A percentile compares a stretch with the other conserved stretches of the same genome.
Conservation (phyloP, 2,888 invertebrate genomes). For the Halocaridina rubra region DNA sequence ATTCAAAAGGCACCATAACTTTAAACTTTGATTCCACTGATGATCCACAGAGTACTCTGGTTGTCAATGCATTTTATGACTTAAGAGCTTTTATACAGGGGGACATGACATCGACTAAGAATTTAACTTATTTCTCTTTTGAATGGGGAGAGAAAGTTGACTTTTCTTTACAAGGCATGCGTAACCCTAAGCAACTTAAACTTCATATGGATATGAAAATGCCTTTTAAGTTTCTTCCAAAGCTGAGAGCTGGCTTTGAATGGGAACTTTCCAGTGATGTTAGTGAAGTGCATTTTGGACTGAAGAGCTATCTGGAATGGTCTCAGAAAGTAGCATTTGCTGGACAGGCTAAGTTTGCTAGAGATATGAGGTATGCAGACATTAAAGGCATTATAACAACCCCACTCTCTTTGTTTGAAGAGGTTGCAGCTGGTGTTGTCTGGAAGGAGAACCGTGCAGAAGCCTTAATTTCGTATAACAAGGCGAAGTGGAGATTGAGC, state of each 20-base stretch:
- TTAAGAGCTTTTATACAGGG: constrained; percentile 17
- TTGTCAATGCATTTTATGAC: constrained; percentile 24
- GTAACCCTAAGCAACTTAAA: neutral
- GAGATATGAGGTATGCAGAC: neutral
- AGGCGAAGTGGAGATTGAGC: neutral
- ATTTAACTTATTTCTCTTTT: neutral
- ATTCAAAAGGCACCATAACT: neutral
- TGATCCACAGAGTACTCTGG: neutral
- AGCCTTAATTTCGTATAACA: neutral
- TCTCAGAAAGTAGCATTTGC: constrained; percentile 4
- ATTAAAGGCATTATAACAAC: neutral
- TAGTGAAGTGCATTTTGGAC: neutral
- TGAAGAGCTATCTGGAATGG: constrained; percentile 2
- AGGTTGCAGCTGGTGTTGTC: neutral
- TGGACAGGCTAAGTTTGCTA: constrained; percentile 1
- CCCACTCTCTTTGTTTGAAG: neutral
- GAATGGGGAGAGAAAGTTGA: constrained; percentile 20
- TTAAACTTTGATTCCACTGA: constrained; percentile 4
- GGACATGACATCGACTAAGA: constrained; percentile 5
- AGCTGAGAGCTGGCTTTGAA: constrained; percentile 15
- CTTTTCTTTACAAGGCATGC: constrained; percentile 22
- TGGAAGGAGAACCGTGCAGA: neutral
- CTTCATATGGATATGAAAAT: neutral
- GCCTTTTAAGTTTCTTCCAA: constrained; percentile 13
- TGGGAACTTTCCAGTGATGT: neutral